Evolutionary conservation across 2,888 invertebrate genomes (phyloP), one percentile per base, ranked within the genome.

Genomic region (Sinhomidia bicolor): DNA sequence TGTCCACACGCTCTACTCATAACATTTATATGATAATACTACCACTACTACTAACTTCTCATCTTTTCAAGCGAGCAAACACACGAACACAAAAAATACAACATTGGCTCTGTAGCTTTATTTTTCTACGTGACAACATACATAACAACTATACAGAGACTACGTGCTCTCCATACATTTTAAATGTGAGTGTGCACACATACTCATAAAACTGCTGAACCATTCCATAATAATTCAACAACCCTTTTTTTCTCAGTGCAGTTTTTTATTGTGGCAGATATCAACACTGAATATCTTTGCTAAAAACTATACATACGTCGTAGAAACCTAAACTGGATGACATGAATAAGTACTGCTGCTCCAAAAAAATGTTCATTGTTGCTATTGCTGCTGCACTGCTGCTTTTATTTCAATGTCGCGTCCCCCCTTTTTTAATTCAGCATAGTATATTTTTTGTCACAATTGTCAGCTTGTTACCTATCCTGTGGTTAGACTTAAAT

Each of bases 191-290:
- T 47, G 20, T 51, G 23, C 51, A 54, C 26, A 29, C 26, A 6
- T 41, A 47, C 14, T 4, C 32, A 68, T 44, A 74, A 74, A 81
- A n/a, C n/a, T n/a, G n/a, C 17, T 57, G 36, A 51, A 10, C 60
- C 44, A 41, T 14, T 62, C 26, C 36, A 47, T 36, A 17, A n/a
- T 6, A 17, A 17, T 57, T 12, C n/a, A 1, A n/a, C 65, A 65
- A 81, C 81, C 81, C 81, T 65, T 80, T 81, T 81, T n/a, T n/a
- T n/a, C n/a, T n/a, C 65, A 81, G 23, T 62, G 51, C 47, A 51
- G n/a, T n/a, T n/a, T 68, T 65, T 74, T 81, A 65, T 81, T 81
- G 26, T 80, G 81, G 65, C 81, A 81, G 65, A 62, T 81, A 81
- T 81, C 81, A 81, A 68, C 7, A 7, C 44, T 47, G 29, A 68